Conservation (phyloP, 2,113 vertebrate genomes). For the Sebastes fasciatus region DNA sequence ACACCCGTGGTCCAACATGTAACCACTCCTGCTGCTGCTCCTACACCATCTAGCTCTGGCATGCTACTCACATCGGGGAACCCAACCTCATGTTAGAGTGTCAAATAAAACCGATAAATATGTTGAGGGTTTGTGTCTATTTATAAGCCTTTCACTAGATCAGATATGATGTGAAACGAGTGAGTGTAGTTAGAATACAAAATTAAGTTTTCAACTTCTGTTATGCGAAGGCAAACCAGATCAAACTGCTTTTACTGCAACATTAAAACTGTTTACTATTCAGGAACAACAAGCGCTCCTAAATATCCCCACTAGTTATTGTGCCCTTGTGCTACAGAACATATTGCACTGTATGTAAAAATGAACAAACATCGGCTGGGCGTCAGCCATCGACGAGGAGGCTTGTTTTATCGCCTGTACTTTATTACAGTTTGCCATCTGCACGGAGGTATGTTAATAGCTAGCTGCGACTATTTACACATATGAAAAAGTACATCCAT, state of each 20-base stretch:
- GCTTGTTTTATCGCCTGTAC: slow-evolving; percentile 86
- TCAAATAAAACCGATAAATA: slow-evolving; percentile 11
- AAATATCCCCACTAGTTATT: slow-evolving; percentile 83
- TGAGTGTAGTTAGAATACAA: slow-evolving; percentile 44
- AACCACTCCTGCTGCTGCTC: slow-evolving; percentile 49
- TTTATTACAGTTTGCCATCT: slow-evolving; percentile 90
- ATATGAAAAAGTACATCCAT: slow-evolving; percentile 88
- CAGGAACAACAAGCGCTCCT: slow-evolving; percentile 80
- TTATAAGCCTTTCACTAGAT: slow-evolving; percentile 23
- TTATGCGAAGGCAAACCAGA: slow-evolving; percentile 62
- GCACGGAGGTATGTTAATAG: slow-evolving; percentile 87
- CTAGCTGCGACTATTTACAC: slow-evolving; percentile 85
- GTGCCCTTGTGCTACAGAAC: slow-evolving; percentile 81
- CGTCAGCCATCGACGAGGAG: slow-evolving; percentile 79
- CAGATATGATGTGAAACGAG: slow-evolving; percentile 45
- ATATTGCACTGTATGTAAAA: slow-evolving; percentile 85
- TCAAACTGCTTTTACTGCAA: slow-evolving; percentile 76
- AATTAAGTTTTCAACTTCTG: slow-evolving; percentile 66
- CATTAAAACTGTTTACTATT: slow-evolving; percentile 83
- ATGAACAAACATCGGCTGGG: slow-evolving; percentile 83
- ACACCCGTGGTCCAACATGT: slow-evolving; percentile 64
- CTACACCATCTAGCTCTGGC: slow-evolving; percentile 40
- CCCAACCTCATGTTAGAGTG: slow-evolving; percentile 17
- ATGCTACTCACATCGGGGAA: slow-evolving; percentile 22
- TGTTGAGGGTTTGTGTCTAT: background rate